phyloP scores from a whole-genome alignment of 2,113 vertebrate genomes.

The Eurystomus gularis region DNA sequence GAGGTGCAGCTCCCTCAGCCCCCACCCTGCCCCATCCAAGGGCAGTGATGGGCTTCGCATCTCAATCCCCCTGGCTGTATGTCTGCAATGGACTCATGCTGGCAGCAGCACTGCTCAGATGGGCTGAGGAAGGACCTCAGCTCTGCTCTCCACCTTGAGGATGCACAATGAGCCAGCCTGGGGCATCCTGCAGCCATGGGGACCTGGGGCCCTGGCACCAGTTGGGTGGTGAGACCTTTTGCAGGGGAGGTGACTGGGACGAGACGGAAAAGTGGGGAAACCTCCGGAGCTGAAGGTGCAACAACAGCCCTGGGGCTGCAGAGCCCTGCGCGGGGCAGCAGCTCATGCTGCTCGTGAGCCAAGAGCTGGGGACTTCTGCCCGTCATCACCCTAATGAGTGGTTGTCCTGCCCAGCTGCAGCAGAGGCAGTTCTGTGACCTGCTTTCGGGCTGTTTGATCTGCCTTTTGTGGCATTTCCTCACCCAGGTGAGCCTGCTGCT shows the following conservation, averaged over 20 bases:
- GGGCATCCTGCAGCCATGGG: fast-evolving
- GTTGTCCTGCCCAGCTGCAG: not conserved
- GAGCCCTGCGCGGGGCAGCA: not conserved
- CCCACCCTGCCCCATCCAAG: fast-evolving
- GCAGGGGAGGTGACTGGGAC: not conserved
- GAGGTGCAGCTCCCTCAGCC: not conserved
- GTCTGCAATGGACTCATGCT: fast-evolving
- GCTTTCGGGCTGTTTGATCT: not conserved
- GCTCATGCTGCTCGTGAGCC: not conserved
- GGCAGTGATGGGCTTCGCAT: not conserved
- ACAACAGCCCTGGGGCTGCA: not conserved
- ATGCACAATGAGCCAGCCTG: fast-evolving
- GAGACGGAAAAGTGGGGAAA: fast-evolving
- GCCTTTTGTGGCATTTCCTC: fast-evolving
- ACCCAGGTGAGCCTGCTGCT: not conserved
- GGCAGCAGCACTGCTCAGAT: not conserved
- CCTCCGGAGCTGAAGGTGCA: not conserved
- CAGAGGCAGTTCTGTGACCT: not conserved
- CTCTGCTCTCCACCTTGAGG: fast-evolving
- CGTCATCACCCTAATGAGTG: conserved; percentile 9
- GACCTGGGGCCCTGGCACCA: fast-evolving
- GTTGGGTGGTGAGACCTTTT: not conserved
- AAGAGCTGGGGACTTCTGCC: not conserved
- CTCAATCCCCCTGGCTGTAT: fast-evolving
- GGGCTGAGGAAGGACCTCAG: fast-evolving